Percentiles rank a stretch among this genome's conserved stretches.
Conservation (phyloP, 2,113 vertebrate genomes). For the Ia io region DNA sequence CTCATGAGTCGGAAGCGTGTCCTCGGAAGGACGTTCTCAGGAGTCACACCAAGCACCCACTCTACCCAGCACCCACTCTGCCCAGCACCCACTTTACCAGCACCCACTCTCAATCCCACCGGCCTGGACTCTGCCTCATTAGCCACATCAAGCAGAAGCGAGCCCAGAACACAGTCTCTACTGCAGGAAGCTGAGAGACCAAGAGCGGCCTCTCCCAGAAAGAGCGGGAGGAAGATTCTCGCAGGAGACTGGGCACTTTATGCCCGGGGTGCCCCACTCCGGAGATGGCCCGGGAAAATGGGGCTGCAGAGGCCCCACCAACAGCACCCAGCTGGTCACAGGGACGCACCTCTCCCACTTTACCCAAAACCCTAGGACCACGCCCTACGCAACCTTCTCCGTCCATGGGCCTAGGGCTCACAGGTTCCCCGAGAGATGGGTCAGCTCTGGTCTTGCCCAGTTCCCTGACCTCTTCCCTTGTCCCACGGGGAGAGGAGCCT, state of each 20-base stretch:
- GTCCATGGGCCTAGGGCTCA: not conserved
- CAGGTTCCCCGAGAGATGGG: too few relatives aligned
- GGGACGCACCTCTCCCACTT: not conserved
- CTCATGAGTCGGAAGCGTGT: not conserved
- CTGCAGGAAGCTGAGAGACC: not conserved
- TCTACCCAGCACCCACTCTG: not conserved
- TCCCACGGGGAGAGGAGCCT: not conserved
- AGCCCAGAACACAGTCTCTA: not conserved
- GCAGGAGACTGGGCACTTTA: not conserved
- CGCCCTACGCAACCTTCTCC: not conserved
- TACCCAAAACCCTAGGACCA: not conserved
- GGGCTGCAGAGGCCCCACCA: not conserved
- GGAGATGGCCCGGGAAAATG: not conserved
- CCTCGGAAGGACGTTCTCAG: not conserved
- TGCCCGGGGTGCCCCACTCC: too few relatives aligned
- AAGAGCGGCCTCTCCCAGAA: not conserved
- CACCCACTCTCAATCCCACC: not conserved
- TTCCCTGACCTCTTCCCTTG: not conserved
- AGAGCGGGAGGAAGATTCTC: not conserved
- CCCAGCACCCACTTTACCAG: not conserved
- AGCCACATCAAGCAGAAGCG: not conserved
- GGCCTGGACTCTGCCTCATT: not conserved
- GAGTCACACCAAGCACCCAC: not conserved
- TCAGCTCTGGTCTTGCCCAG: not conserved
- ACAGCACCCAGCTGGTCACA: not conserved